These are phyloP conservation scores for Marcusenius ussheri DNA, from an alignment of 2,113 vertebrate genomes.

Conservation along the genomic window DNA sequence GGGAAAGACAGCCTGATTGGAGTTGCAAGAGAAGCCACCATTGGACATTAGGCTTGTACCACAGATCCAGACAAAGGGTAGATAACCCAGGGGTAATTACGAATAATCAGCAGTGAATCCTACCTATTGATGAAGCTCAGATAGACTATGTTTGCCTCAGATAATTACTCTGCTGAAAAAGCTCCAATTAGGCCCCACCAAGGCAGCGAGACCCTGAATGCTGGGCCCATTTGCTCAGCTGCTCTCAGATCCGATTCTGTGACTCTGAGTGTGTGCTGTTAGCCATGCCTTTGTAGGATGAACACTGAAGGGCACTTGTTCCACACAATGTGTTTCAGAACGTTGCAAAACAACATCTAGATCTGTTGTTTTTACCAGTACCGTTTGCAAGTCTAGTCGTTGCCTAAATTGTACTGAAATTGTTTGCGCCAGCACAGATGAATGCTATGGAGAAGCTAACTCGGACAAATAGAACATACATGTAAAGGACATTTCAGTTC, in stretches of 20 bases:
- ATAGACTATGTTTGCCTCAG: slow-evolving; percentile 13
- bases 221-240: slow-evolving; percentile 16
- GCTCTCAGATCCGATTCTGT: slow-evolving; percentile 12
- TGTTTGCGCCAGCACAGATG: slow-evolving; percentile 28
- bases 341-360: not conserved
- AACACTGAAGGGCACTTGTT: slow-evolving; percentile 13
- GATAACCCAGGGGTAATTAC: slow-evolving; percentile 17
- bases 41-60: not conserved
- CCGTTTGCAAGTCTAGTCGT: slow-evolving; percentile 43
- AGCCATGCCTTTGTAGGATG: not conserved
- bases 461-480: not conserved
- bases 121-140: slow-evolving; percentile 16
- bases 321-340: slow-evolving; percentile 2
- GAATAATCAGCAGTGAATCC: slow-evolving; percentile 15
- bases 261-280: slow-evolving; percentile 17
- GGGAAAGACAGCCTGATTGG: not conserved
- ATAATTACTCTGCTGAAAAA: slow-evolving; percentile 23
- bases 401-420: slow-evolving; percentile 50
- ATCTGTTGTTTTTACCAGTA: slow-evolving; percentile 43
- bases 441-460: not conserved
- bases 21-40: not conserved
- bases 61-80: slow-evolving; percentile 4
- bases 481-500: not conserved
- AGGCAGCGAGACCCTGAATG: slow-evolving; percentile 7
- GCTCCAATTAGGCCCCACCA: slow-evolving; percentile 13